Evolutionary conservation across 1,140 invertebrate species (phyloP), one percentile per base, ranked within the genome.

Genomic region (Antheraea pernyi): DNA sequence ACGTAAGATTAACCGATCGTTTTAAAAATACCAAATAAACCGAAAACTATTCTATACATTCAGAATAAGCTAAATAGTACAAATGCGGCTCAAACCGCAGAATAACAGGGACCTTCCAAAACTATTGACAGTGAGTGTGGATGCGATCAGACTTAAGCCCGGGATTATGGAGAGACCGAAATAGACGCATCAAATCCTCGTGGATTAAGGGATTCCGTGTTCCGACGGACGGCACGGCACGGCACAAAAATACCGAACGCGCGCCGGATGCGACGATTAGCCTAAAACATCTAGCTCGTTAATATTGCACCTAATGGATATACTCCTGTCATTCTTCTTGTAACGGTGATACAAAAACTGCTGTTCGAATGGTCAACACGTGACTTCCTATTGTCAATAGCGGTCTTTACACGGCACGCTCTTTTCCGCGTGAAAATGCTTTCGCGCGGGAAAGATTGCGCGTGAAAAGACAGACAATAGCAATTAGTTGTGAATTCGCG

Each of bases 61-160:
- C 79, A 71, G 79, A 75, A 82, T 74, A 78, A 79, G 77, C 81
- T 83, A 86, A 91, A 89, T 85, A 88, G 82, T 86, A 85, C 79
- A 81, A 77, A 79, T 73, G 72, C 78, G 82, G 77, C 78, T 69
- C 71, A 78, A 69, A 90, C 89, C 89, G 83, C 89, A 91, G 87
- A 86, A 91, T 86, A 84, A 81, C 82, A 78, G 83, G 85, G 84
- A 83, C 81, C 85, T 86, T 89, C 86, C 82, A 74, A 89, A 92
- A 91, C 90, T 92, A 92, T 92, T 92, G 90, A 92, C 90, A 91
- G 87, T 88, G 86, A 86, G 85, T 89, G 88, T 91, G 89, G 90
- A 89, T 90, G 88, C 88, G 87, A 92, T 92, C 88, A 90, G 79
- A 83, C 83, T 87, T 92, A 92, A 92, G 87, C 88, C 81, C 48